Evolutionary conservation across 1,140 invertebrate species (phyloP), one percentile per base, ranked within the genome.

Genomic region (Solen grandis): DNA sequence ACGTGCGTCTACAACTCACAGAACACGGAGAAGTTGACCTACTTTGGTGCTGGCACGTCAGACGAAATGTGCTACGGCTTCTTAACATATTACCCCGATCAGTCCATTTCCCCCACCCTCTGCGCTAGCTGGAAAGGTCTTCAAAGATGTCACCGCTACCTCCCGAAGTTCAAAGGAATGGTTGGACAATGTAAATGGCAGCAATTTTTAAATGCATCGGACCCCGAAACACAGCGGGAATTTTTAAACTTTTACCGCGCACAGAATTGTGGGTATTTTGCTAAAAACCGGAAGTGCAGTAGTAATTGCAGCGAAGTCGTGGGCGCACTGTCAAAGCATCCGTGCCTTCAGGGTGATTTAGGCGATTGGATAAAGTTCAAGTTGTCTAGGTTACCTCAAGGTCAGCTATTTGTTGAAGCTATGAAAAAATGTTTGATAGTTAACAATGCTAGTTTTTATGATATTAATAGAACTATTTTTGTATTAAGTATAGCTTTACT

Each of bases 31-130:
- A 73, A 19, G 29, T 82, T 82, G 0, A 70, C 73, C 1, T 62
- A 14, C 8, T 82, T 68, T n/a, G 87, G 87, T 14, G 80, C 81
- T 19, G 85, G 72, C 19, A 87, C 87, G 2, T 73, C 31, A 22
- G 82, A 88, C 65, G 87, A 88, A 78, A 88, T 88, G 87, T 88
- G 87, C 66, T 85, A 66, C 66, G 83, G 81, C 10, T 84, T 88
- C 52, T 46, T 87, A 10, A 81, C 84, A 4, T 85, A 82, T 54
- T 84, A 84, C 38, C 87, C 86, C 0, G 55, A 29, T 19, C 60
- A 68, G 22, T 33, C 31, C 27, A 60, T 83, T 29, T 19, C 38
- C 22, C 36, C 35, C 1, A 70, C 72, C 1, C n/a, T 76, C 2
- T 77, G 73, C 25, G 50, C 57, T 13, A 31, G 22, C 4, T 76